A percentile compares a stretch with the other conserved stretches of the same genome.
Conservation (phyloP, 2,888 invertebrate genomes). For the Philereme vetulata region DNA sequence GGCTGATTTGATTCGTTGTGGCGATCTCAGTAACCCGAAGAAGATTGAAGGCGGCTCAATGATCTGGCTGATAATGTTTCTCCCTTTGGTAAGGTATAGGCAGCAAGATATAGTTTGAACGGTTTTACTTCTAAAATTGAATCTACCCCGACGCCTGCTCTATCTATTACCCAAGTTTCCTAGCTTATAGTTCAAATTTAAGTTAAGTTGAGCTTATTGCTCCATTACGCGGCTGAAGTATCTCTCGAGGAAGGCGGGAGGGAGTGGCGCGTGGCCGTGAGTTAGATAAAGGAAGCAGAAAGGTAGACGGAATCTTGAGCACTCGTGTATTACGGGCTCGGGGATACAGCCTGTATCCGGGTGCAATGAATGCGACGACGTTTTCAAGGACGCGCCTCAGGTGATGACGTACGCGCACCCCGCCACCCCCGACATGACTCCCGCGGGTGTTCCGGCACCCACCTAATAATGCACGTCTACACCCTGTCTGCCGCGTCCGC, state of each 20-base stretch:
- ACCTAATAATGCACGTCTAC: conserved; percentile 85
- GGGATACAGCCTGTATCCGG: conserved; percentile 79
- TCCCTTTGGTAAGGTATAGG: no score
- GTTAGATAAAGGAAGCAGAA: conserved; percentile 38
- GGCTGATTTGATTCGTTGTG: no score
- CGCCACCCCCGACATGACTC: conserved; percentile 64
- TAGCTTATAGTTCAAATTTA: conserved; percentile 9
- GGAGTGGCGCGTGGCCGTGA: conserved; percentile 34
- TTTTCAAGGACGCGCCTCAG: conserved; percentile 83
- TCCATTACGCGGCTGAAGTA: conserved; percentile 17
- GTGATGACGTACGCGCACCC: conserved; percentile 82
- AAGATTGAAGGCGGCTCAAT: no score
- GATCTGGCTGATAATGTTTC: no score
- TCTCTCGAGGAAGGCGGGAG: conserved; percentile 24
- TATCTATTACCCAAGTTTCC: not conserved
- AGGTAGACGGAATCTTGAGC: conserved; percentile 63
- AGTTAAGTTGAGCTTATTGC: conserved; percentile 18
- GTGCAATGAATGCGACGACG: conserved; percentile 83
- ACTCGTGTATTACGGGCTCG: conserved; percentile 62
- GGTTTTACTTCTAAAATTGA: no score
- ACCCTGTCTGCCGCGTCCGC: conserved; percentile 81
- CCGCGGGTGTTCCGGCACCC: conserved; percentile 81
- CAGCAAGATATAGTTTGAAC: no score
- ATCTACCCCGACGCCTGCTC: no score
- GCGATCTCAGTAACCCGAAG: no score